Base-by-base conservation (phyloP, 2,113 vertebrate species). In the Hippocampus barbouri region DNA sequence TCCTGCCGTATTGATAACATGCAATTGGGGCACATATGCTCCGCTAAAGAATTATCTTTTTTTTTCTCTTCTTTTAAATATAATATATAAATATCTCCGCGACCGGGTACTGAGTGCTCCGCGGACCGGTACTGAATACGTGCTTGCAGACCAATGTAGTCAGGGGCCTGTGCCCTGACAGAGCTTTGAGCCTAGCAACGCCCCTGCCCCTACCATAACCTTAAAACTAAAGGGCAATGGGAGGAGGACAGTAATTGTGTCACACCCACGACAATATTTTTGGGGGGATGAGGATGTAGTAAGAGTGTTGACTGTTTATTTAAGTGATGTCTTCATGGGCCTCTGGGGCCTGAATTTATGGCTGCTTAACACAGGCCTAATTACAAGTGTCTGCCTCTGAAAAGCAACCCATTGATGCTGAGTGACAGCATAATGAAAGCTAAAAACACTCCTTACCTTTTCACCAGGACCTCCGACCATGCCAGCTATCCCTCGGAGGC, bases 401-500 rank as follows among this genome's bases (percentile, higher is more conserved):
- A 66, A 20, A 74, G 75, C 60, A 76, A 56, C 64, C 65, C 63
- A 77, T 77, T 85, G 74, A 88, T 79, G 75, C 71, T 74, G 78
- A 74, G 70, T 88, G 87, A 91, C 87, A 87, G 71, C 54, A 73
- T 90, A 86, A 91, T 87, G 78, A 83, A 8, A 68, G 57, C 78
- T 69, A 78, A 82, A 79, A 68, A 73, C 78, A 68, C 25, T 74
- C 27, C 68, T 89, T 93, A 98, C 97, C 95, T 99, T 99, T 94
- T 99, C 97, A 74, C 97, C 97, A 45, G 90, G 85, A 85, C 84
- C 91, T 86, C 97, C 97, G 57, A 91, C 76, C 10, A 87, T 83
- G 15, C 97, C 97, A 79, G 86, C 80, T 81, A 94, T 91, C 86
- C 97, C 97, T 71, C 93, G 92, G 85, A 95, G 90, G 62, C 97